A percentile compares a stretch with the other conserved stretches of the same genome.
These are phyloP conservation scores for Halcyon smyrnensis DNA, from an alignment of 2,797 vertebrate species.

Conservation along the genomic window DNA sequence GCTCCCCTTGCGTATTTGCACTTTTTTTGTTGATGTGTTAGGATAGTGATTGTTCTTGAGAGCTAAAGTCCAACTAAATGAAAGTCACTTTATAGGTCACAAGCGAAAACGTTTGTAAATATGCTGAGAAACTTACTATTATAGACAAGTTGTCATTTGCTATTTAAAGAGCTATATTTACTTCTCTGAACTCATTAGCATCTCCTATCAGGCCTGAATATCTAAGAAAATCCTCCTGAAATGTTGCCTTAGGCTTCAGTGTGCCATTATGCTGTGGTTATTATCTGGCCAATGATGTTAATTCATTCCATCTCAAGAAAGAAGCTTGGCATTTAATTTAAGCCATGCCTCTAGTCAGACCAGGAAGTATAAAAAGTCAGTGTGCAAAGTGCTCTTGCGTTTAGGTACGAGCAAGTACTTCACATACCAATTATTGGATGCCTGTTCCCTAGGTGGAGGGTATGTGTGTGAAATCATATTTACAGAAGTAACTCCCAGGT, in stretches of 20 bases:
- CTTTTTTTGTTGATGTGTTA: not conserved
- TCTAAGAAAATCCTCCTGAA: constrained; percentile 45
- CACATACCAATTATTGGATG: not conserved
- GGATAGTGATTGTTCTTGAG: constrained; percentile 44
- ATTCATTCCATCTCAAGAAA: constrained; percentile 56
- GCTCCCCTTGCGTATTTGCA: not conserved
- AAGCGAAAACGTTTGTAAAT: not conserved
- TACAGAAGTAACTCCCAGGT: constrained; percentile 48
- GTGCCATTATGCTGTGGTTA: constrained; percentile 43
- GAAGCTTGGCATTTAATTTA: constrained; percentile 62
- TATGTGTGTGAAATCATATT: constrained; percentile 52
- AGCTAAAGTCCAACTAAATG: not conserved
- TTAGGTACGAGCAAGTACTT: not conserved
- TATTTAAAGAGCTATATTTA: constrained; percentile 65
- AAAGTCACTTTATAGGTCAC: constrained; percentile 11
- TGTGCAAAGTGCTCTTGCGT: not conserved
- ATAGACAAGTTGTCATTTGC: constrained; percentile 62
- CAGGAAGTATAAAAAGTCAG: constrained; percentile 8
- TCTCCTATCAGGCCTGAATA: constrained; percentile 48
- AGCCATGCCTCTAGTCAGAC: constrained; percentile 29
- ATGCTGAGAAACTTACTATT: constrained; percentile 29
- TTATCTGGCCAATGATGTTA: constrained; percentile 67
- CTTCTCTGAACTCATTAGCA: constrained; percentile 57
- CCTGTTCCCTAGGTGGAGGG: constrained; percentile 6
- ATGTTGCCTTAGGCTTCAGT: constrained; percentile 46